Base-by-base conservation (phyloP, 2,888 invertebrate genomes). In the Eupithecia pulchellata region DNA sequence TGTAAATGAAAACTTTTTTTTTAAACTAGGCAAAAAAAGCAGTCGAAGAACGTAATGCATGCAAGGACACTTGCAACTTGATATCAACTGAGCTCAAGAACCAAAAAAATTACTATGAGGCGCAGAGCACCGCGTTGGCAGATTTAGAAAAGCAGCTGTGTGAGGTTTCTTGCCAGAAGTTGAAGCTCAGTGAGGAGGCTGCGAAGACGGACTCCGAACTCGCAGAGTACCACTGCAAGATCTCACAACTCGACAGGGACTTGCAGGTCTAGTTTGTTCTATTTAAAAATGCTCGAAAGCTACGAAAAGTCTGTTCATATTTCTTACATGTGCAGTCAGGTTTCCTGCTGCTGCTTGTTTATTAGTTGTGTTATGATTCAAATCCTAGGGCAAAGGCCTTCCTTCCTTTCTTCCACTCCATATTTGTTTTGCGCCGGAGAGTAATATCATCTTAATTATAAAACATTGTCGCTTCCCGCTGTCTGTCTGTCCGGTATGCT, bases 201-300 rank as follows among this genome's bases (percentile, higher is more conserved):
- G 82, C 87, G 1, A 79, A 75, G 14, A 77, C 77, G 2, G 91
- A 91, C 29, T 78, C 87, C 0, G 55, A 73, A 0, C 79, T 91
- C 1, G 84, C 87, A 1, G 89, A 90, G 11, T 79, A 85, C 17
- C 86, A 89, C 57, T 89, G 89, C 78, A 85, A 80, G 57, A 77
- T 75, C 1, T 71, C 86, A 13, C 92, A 91, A 75, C 75, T 87
- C 5, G 91, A 91, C 13, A 85, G 91, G 73, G 91, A 93, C 58
- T 81, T 89, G 30, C 85, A 87, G 82, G 93, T 91, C 71, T 73
- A 34, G 3, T 61, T 25, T 34, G 2, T 11, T 30, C 5, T 34
- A 13, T 32, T 61, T n/a, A 58, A 14, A 30, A 29, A 11, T 13
- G 25, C 27, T 29, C 13, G 20, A n/a, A 0, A 47, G 9, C 47